A percentile compares a stretch with the other conserved stretches of the same genome.
Conservation (phyloP, 2,113 vertebrate species). For the Sander lucioperca region DNA sequence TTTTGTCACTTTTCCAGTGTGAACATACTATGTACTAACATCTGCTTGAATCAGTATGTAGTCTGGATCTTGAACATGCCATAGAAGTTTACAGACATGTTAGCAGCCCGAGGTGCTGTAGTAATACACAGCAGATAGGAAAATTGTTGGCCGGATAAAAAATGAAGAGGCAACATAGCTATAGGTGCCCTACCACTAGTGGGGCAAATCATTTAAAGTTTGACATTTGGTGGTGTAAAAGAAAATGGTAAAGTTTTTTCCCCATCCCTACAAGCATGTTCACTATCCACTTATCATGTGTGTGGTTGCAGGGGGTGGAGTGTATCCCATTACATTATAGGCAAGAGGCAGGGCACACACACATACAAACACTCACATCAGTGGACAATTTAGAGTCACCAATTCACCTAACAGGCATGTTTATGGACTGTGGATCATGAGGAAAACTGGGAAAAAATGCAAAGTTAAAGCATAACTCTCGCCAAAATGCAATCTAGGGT, state of each 20-base stretch:
- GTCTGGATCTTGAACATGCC: neutral
- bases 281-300: neutral
- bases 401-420: neutral
- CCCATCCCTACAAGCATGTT: neutral
- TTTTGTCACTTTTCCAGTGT: neutral
- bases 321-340: neutral
- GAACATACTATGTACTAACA: neutral
- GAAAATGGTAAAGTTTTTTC: too few species aligned
- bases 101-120: neutral
- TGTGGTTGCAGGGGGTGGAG: neutral
- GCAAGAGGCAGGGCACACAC: neutral
- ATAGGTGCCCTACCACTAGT: neutral
- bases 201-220: neutral
- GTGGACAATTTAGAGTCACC: neutral
- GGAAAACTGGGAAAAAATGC: neutral
- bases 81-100: neutral
- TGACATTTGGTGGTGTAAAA: neutral
- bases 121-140: neutral
- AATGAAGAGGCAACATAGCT: neutral
- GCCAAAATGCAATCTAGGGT: too few species aligned
- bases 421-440: neutral
- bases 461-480: neutral
- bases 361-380: neutral
- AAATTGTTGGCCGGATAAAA: neutral
- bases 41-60: neutral